Base-by-base conservation (phyloP, 2,888 invertebrate species). In the Phaedon cochleariae region DNA sequence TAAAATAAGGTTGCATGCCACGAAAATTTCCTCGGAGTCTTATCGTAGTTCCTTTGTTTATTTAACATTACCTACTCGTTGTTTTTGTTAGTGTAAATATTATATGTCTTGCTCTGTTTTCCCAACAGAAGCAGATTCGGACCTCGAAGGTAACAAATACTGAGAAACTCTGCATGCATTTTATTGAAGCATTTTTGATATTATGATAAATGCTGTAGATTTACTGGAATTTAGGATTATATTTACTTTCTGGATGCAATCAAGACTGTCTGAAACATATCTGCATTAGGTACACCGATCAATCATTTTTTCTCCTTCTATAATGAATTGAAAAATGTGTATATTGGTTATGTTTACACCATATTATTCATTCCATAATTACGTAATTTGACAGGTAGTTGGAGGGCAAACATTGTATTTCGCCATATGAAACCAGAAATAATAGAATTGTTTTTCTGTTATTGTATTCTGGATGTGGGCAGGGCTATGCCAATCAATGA, bases 61-160 rank as follows among this genome's bases (percentile, higher is more conserved):
- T 34, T 64, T 52, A 69, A 55, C 61, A 62, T 59, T 48, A 64
- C 53, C 63, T 26, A 7, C 57, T 71, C 52, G 65, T 59, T 52
- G 37, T 41, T 21, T 67, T 58, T 67, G 67, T 72, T 73, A 74
- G 74, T 76, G 76, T 77, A 74, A 75, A 76, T 75, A 74, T 67
- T 73, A 67, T 77, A 71, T 79, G 74, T 79, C 73, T 79, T 74
- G 76, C 69, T 76, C 71, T 76, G 73, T 76, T 73, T n/a, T 63
- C 71, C 71, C 74, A 73, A 79, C 82, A 84, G 83, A 84, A 76
- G 79, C 80, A 77, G 82, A 83, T 73, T 79, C 78, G 84, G 84
- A 84, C 79, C 80, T 83, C 71, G 84, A 84, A 85, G 85, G 85
- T 84, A 85, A 84, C 70, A 62, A n/a, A 60, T 52, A 49, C 52